These are phyloP conservation scores for Sphaeramia orbicularis DNA, from an alignment of 2,797 vertebrate genomes.

Conservation along the genomic window DNA sequence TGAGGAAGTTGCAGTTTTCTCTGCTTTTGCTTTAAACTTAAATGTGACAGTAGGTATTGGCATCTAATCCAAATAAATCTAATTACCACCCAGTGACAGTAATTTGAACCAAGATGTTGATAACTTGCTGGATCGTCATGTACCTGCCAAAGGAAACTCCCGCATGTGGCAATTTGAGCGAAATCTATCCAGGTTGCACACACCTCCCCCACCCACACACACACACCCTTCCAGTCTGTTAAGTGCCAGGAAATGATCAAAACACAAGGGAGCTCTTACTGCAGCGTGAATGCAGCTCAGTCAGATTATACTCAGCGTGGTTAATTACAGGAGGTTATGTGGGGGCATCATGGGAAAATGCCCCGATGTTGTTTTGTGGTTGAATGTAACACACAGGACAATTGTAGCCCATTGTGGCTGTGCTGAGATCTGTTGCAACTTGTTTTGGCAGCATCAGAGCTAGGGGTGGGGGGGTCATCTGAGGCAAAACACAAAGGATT, in stretches of 20 bases:
- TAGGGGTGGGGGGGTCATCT: background rate
- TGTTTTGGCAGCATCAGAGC: slow-evolving; percentile 13
- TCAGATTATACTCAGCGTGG: slow-evolving; percentile 1
- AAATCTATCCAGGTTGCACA: slow-evolving; percentile 52
- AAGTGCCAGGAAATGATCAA: slow-evolving; percentile 58
- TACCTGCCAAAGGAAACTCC: slow-evolving; percentile 54
- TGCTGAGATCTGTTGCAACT: slow-evolving; percentile 51
- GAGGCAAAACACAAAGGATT: slow-evolving; percentile 6
- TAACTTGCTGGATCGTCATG: slow-evolving; percentile 22
- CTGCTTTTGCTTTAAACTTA: too few relatives aligned
- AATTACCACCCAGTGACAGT: slow-evolving; percentile 35
- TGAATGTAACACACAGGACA: slow-evolving; percentile 4
- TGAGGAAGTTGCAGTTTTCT: too few relatives aligned
- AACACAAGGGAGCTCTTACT: slow-evolving; percentile 10
- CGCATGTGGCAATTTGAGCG: slow-evolving; percentile 42
- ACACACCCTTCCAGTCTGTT: too few relatives aligned
- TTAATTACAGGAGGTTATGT: slow-evolving; percentile 40
- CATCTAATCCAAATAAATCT: slow-evolving; percentile 26
- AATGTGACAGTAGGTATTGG: slow-evolving; percentile 3
- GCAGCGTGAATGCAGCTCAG: slow-evolving; percentile 11
- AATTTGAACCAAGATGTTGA: slow-evolving; percentile 41
- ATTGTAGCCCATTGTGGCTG: slow-evolving; percentile 25
- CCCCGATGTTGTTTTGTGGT: slow-evolving; percentile 20
- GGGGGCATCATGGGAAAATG: slow-evolving; percentile 54
- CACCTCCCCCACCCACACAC: background rate